Evolutionary conservation across 2,113 vertebrate genomes (phyloP), one percentile per base, ranked within the genome.

Genomic region (Pomatorhinus ruficollis): DNA sequence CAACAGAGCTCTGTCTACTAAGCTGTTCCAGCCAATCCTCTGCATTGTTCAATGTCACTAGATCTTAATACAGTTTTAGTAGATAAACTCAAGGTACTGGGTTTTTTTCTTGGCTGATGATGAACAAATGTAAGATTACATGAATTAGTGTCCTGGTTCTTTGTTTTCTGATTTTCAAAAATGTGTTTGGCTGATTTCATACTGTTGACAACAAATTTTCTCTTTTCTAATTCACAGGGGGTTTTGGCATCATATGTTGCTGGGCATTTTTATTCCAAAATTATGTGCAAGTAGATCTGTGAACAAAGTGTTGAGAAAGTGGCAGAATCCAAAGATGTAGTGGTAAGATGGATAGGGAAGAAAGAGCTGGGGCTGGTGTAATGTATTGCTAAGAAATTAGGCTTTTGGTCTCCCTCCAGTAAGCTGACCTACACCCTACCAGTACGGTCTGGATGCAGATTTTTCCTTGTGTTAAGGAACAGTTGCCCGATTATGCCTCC

Each of bases 81-180:
- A 7, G 31, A 45, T 82, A 75, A 90, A 57, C 31, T 66, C n/a
- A 31, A 5, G 22, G 40, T 59, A 30, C 1, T 45, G 52, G 4
- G 0, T 12, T 27, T 82, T 82, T 83, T 64, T 47, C 54, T 85
- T 24, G 61, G n/a, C 27, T 90, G 64, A n/a, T 0, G 0, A n/a
- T 35, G 37, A 69, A 28, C 15, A 47, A 44, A 39, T 60, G 6
- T 39, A 72, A 64, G 44, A 52, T 69, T 42, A 22, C 39, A 28
- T 39, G 21, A 81, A 14, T 54, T 40, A 24, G 12, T 89, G 24
- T 52, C 35, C 87, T 59, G 0, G 1, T 87, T 94, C 33, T 68
- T 92, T 76, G 25, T 76, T 90, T 77, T 50, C 33, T 78, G 6
- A 15, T 60, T 85, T 63, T 70, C 19, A 60, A 10, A 77, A 52